Conservation (phyloP, 1,140 invertebrate genomes). For the Drosophila tani region DNA sequence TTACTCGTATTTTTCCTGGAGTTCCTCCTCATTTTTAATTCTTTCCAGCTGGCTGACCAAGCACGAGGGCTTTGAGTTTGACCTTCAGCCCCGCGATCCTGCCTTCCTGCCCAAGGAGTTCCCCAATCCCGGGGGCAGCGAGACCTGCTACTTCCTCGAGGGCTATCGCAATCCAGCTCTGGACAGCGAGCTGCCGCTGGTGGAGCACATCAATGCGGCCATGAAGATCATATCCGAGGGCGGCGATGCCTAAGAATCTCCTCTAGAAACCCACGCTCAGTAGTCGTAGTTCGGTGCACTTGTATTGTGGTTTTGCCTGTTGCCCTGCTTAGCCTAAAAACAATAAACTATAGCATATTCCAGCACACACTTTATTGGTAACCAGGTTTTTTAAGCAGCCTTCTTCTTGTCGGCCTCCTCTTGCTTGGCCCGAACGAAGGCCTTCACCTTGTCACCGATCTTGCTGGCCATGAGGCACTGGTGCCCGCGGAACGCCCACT, state of each 20-base stretch:
- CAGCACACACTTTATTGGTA: constrained; percentile 50
- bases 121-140: constrained; percentile 89
- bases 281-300: constrained; percentile 73
- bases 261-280: constrained; percentile 54
- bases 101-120: constrained; percentile 94
- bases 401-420: constrained; percentile 53
- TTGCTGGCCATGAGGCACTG: constrained; percentile 79
- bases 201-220: constrained; percentile 89
- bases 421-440: constrained; percentile 59
- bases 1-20: not conserved
- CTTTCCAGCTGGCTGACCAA: constrained; percentile 90
- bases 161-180: constrained; percentile 91
- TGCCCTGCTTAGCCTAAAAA: constrained; percentile 34
- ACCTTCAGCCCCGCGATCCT: constrained; percentile 90
- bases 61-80: constrained; percentile 91
- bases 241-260: constrained; percentile 63
- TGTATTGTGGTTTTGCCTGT: constrained; percentile 62
- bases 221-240: constrained; percentile 80
- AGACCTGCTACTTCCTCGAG: constrained; percentile 94
- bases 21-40: not conserved
- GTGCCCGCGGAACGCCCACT: constrained; percentile 77
- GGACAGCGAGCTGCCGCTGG: constrained; percentile 86
- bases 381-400: constrained; percentile 21
- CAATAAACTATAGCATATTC: constrained; percentile 64
- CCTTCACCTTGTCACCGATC: constrained; percentile 71